phyloP scores from a whole-genome alignment of 2,888 invertebrate species.

The Zootermopsis nevadensis region DNA sequence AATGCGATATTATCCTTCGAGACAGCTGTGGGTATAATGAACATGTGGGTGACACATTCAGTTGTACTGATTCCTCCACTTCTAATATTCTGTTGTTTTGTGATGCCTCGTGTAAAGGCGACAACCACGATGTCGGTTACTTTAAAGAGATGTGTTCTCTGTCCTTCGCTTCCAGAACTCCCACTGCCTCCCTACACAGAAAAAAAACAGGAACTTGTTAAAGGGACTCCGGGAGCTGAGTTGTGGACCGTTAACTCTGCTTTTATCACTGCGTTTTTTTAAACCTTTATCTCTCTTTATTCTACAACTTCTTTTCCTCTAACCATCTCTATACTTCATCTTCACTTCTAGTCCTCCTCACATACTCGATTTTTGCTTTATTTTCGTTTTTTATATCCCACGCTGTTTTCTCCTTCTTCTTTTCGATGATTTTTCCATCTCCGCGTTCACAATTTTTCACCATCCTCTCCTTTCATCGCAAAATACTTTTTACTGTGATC shows the following conservation, averaged over 20 bases:
- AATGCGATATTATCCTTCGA: not conserved
- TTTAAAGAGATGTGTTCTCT: conserved; percentile 10
- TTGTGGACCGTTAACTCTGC: conserved; percentile 14
- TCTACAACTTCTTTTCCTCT: not conserved
- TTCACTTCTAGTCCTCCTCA: not conserved
- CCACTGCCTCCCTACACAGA: not conserved
- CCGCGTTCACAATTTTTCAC: not conserved
- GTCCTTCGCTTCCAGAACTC: not conserved
- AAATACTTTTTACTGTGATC: not conserved
- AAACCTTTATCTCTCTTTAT: not conserved
- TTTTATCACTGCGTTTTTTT: conserved; percentile 12
- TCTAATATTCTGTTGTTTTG: not conserved
- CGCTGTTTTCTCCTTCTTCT: conserved; percentile 16
- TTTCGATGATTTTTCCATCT: not conserved
- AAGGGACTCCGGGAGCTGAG: conserved; percentile 14
- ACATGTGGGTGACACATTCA: conserved; percentile 22
- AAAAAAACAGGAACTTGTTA: conserved; percentile 27
- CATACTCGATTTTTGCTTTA: conserved; percentile 20
- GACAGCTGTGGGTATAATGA: conserved; percentile 25
- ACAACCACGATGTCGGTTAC: not conserved
- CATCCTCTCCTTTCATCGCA: conserved; percentile 4
- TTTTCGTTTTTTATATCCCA: not conserved
- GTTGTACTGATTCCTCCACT: conserved; percentile 17
- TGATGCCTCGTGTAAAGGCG: not conserved
- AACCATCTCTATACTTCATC: not conserved